phyloP scores from a whole-genome alignment of 2,113 vertebrate genomes.

The Seriola rivoliana region DNA sequence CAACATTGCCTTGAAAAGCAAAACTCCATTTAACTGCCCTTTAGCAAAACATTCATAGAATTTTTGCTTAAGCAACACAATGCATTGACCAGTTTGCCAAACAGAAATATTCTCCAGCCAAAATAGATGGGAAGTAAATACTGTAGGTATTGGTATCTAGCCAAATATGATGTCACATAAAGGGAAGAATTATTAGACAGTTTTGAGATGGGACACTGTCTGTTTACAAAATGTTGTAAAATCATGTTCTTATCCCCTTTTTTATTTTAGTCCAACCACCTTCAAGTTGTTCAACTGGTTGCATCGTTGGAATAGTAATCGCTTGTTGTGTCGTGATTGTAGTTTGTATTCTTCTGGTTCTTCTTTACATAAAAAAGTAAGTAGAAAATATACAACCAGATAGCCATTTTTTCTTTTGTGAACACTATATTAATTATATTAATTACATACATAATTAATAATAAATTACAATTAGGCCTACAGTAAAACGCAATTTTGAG shows the following conservation, averaged over 20 bases:
- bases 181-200: not conserved
- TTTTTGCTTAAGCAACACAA: not conserved
- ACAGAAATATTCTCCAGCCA: not conserved
- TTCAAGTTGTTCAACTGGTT: conserved; percentile 3
- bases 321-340: not conserved
- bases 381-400: not conserved
- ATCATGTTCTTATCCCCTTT: not conserved
- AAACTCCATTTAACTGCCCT: not conserved
- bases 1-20: not conserved
- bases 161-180: not conserved
- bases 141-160: not conserved
- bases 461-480: not conserved
- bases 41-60: not conserved
- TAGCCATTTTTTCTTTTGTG: not conserved
- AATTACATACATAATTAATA: not conserved
- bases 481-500: not conserved
- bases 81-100: not conserved
- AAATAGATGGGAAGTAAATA: not conserved
- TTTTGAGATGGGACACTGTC: not conserved
- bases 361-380: conserved; percentile 40
- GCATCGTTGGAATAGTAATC: conserved; percentile 58
- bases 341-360: too few species aligned
- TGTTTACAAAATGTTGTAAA: not conserved
- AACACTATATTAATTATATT: too few species aligned
- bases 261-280: not conserved